Conservation (phyloP, 2,113 vertebrate species). For the Eubucco bourcierii region DNA sequence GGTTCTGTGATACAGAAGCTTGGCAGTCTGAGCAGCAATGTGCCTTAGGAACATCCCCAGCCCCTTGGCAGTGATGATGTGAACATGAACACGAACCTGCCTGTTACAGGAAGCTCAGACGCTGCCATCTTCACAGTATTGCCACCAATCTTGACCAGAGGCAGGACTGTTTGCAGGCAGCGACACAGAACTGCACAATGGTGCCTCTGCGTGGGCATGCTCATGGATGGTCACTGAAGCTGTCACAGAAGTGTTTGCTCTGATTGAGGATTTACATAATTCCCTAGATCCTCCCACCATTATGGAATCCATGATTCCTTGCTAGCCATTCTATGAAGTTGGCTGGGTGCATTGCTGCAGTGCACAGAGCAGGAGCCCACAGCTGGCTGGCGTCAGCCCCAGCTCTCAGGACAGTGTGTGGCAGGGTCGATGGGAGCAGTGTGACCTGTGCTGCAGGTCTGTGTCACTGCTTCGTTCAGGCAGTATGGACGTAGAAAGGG, state of each 20-base stretch:
- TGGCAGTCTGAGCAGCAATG: neutral
- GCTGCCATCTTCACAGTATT: rapidly evolving
- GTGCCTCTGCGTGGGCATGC: neutral
- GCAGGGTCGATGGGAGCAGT: rapidly evolving
- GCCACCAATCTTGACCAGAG: neutral
- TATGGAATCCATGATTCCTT: neutral
- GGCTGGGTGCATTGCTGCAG: rapidly evolving
- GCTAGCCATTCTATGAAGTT: neutral
- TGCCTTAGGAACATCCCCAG: neutral
- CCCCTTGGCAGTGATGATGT: neutral
- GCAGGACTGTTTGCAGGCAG: neutral
- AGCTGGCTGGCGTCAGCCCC: neutral
- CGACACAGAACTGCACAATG: rapidly evolving
- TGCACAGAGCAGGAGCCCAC: neutral
- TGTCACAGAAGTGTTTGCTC: neutral
- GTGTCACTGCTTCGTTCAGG: neutral
- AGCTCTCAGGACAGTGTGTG: rapidly evolving
- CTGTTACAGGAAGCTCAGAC: neutral
- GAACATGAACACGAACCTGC: neutral
- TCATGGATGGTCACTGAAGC: neutral
- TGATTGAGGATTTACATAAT: neutral
- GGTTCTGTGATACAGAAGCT: neutral
- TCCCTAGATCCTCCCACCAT: neutral
- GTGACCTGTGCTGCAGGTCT: neutral
- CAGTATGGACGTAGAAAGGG: rapidly evolving